Conservation (phyloP, 2,113 vertebrate genomes). For the Pterophyllum scalare region DNA sequence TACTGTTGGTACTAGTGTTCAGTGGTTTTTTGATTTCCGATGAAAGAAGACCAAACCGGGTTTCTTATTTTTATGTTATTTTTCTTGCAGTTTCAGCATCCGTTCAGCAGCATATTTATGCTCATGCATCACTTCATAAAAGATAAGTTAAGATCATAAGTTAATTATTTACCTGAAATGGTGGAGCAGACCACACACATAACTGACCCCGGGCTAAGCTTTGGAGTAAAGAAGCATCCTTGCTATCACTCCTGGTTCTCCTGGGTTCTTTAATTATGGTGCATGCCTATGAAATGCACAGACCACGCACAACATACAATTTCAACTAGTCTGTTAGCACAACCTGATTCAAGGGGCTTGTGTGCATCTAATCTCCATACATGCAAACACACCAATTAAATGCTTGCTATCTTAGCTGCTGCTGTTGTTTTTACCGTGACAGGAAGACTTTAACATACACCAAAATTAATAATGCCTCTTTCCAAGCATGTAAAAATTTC, state of each 20-base stretch:
- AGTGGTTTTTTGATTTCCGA: not conserved
- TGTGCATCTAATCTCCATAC: rapidly evolving
- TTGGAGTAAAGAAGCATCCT: not conserved
- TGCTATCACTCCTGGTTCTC: not conserved
- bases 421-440: not conserved
- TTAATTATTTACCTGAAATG: not conserved
- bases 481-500: not conserved
- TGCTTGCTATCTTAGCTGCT: not conserved
- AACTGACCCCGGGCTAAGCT: not conserved
- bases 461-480: not conserved
- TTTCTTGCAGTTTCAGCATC: no score
- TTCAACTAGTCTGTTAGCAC: not conserved
- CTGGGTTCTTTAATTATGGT: not conserved
- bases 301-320: not conserved
- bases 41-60: not conserved
- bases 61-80: not conserved
- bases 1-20: not conserved
- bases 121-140: not conserved
- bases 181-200: not conserved
- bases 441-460: not conserved
- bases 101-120: not conserved
- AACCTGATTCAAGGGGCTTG: not conserved
- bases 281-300: not conserved
- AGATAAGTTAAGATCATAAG: not conserved
- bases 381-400: not conserved